phyloP scores from a whole-genome alignment of 1,140 invertebrate species.

The Rhagoletis pomonella region DNA sequence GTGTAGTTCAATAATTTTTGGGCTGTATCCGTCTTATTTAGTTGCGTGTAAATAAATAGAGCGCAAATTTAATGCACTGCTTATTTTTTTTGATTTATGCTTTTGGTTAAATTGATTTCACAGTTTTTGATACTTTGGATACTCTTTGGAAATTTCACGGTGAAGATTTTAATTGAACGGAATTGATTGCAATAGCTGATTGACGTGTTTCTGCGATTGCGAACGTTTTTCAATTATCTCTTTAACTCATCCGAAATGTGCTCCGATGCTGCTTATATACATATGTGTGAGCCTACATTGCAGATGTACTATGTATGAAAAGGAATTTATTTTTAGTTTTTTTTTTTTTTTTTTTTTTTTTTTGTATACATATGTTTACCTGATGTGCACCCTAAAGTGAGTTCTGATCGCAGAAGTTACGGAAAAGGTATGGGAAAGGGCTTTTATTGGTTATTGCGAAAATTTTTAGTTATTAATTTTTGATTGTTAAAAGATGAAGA shows the following conservation, averaged over 20 bases:
- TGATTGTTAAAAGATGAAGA: no score
- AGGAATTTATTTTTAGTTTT: slow-evolving; percentile 42
- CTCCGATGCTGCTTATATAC: slow-evolving; percentile 9
- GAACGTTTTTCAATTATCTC: neutral
- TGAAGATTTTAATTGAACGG: neutral
- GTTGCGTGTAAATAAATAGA: neutral
- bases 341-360: neutral
- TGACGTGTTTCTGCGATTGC: neutral
- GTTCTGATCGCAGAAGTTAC: neutral
- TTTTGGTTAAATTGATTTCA: neutral
- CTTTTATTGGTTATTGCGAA: neutral
- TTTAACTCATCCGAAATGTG: neutral
- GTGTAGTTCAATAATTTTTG: slow-evolving; percentile 57
- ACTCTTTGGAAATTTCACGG: neutral
- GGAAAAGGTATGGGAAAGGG: neutral
- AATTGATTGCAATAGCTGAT: slow-evolving; percentile 26
- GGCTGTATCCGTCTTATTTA: neutral
- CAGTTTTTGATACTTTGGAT: neutral
- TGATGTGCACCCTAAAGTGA: neutral
- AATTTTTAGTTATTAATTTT: neutral
- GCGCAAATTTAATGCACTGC: neutral
- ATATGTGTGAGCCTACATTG: no score
- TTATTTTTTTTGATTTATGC: neutral
- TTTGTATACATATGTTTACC: neutral
- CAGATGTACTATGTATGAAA: neutral